Evolutionary conservation across 2,113 vertebrate genomes (phyloP).

Genomic region (Anthoscopus minutus): DNA sequence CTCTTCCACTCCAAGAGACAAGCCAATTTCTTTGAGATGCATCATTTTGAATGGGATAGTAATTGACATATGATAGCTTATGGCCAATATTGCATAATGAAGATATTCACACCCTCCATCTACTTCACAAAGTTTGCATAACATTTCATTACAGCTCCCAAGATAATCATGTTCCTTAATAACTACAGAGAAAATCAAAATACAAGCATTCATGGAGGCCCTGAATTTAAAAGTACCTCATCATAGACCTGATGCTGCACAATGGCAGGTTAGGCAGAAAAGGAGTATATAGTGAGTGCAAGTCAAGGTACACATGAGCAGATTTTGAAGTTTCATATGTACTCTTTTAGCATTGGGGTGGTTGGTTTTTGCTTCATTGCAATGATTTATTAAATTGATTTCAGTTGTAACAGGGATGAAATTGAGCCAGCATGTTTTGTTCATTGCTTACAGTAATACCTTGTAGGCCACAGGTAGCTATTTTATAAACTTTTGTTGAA

Average conservation of each 20-base stretch:
- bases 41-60: neutral
- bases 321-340: neutral
- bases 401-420: neutral
- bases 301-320: neutral
- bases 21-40: neutral
- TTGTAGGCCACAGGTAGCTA: neutral
- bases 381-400: neutral
- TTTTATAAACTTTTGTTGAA: neutral
- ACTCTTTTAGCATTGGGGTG: neutral
- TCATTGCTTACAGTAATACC: neutral
- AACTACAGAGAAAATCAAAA: neutral
- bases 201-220: neutral
- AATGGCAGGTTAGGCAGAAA: neutral
- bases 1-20: neutral
- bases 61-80: neutral
- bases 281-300: neutral
- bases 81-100: neutral
- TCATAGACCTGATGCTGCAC: neutral
- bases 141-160: neutral
- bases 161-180: neutral
- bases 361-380: neutral
- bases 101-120: neutral
- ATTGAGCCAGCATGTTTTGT: neutral
- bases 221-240: neutral
- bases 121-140: neutral